phyloP scores from a whole-genome alignment of 2,113 vertebrate species.

The Oncorhynchus keta region DNA sequence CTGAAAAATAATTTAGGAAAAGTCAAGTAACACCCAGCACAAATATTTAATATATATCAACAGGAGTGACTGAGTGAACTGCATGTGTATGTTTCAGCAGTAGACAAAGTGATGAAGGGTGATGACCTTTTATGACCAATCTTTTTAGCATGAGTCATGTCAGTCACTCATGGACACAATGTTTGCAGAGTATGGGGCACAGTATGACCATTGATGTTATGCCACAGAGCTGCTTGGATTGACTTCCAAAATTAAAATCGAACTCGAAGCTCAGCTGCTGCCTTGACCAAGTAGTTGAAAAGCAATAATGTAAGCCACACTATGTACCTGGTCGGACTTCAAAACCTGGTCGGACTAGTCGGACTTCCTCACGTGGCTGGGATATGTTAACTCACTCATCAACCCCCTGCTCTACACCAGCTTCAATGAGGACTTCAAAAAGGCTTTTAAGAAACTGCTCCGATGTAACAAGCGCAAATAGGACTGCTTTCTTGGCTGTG shows the following conservation, averaged over 20 bases:
- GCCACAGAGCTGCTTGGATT: too few relatives aligned
- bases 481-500: not conserved
- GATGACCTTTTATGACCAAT: not conserved
- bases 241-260: too few relatives aligned
- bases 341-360: too few relatives aligned
- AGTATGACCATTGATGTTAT: too few relatives aligned
- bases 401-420: constrained; percentile 84
- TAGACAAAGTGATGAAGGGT: not conserved
- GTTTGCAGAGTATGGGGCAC: too few relatives aligned
- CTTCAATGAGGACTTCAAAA: constrained; percentile 84
- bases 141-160: not conserved
- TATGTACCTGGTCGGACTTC: too few relatives aligned
- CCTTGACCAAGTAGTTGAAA: too few relatives aligned
- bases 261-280: too few relatives aligned
- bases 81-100: too few relatives aligned
- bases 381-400: constrained; percentile 82
- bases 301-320: too few relatives aligned
- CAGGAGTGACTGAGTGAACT: not conserved
- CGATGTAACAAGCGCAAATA: constrained; percentile 66
- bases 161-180: not conserved
- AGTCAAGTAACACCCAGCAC: not conserved
- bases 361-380: constrained; percentile 82
- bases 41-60: not conserved
- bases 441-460: constrained; percentile 80
- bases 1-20: not conserved